These are phyloP conservation scores for Drosophila jambulina DNA, from an alignment of 1,140 invertebrate species.

Conservation along the genomic window DNA sequence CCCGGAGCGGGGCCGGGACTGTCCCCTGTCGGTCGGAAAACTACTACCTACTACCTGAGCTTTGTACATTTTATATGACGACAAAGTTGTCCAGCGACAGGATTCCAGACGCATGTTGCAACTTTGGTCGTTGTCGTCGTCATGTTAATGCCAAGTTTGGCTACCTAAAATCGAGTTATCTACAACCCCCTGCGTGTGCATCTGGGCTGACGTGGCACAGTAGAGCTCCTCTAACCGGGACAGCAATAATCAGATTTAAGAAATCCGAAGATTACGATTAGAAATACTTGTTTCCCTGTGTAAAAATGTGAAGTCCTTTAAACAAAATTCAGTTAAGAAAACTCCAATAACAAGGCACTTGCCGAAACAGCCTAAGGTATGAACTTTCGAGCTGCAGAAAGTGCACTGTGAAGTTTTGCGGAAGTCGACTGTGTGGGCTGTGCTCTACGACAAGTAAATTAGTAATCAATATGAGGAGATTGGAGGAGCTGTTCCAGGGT, in stretches of 20 bases:
- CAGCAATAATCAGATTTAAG: too few relatives aligned
- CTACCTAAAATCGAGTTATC: constrained; percentile 65
- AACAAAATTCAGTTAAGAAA: background rate
- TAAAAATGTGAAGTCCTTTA: background rate
- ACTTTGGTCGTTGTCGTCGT: constrained; percentile 43
- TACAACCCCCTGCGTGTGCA: constrained; percentile 28
- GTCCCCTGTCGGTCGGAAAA: constrained; percentile 22
- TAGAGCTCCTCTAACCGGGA: background rate
- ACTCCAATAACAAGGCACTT: background rate
- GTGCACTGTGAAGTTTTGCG: constrained; percentile 34
- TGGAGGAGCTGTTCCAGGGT: constrained; percentile 6
- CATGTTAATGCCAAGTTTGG: constrained; percentile 58
- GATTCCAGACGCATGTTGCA: constrained; percentile 53
- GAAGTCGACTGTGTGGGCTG: constrained; percentile 21
- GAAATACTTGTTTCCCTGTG: background rate
- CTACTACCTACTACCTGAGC: constrained; percentile 39
- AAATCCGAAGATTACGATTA: background rate
- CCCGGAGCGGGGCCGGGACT: constrained; percentile 2
- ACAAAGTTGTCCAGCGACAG: constrained; percentile 54
- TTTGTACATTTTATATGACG: constrained; percentile 80
- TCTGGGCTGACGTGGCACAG: constrained; percentile 44
- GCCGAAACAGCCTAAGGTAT: background rate
- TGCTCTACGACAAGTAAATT: constrained; percentile 60
- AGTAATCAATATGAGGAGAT: constrained; percentile 69
- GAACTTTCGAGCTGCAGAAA: background rate